phyloP scores from a whole-genome alignment of 2,113 vertebrate genomes.

The Scortum barcoo region DNA sequence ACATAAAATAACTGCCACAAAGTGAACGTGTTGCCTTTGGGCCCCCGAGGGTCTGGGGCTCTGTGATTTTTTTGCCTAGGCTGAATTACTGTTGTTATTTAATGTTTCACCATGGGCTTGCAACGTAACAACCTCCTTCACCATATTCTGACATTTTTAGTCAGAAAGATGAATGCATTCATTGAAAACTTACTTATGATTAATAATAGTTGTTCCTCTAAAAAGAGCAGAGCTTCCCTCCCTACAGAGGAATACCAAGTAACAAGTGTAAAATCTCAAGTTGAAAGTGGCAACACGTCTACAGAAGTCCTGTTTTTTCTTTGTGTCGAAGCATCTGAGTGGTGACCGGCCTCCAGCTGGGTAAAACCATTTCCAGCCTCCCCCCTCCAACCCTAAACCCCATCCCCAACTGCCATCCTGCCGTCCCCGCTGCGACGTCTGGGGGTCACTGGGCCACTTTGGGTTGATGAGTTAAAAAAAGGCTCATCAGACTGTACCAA shows the following conservation, averaged over 20 bases:
- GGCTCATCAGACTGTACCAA: conserved; percentile 28
- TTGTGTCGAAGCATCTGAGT: conserved; percentile 27
- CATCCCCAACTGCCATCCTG: conserved; percentile 18
- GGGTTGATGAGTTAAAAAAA: conserved; percentile 31
- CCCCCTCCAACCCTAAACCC: neutral
- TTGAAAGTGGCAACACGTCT: conserved; percentile 9
- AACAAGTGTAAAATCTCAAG: neutral
- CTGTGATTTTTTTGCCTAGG: neutral
- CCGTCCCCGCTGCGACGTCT: conserved; percentile 18
- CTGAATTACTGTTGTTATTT: neutral
- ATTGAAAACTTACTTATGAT: neutral
- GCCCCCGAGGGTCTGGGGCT: neutral
- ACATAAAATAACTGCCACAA: neutral
- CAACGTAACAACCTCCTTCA: too few relatives aligned
- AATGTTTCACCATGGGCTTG: too few relatives aligned
- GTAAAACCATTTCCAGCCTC: conserved; percentile 17
- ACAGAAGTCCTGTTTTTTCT: neutral
- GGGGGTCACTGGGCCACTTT: conserved; percentile 49
- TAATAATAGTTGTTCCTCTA: neutral
- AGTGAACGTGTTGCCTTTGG: neutral
- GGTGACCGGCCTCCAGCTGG: conserved; percentile 27
- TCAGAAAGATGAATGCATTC: neutral
- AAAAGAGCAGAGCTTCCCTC: neutral
- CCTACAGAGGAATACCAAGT: neutral
- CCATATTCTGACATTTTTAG: neutral